Evolutionary conservation across 2,113 vertebrate species (phyloP), one percentile per base, ranked within the genome.

Genomic region (Hiodon tergisus): DNA sequence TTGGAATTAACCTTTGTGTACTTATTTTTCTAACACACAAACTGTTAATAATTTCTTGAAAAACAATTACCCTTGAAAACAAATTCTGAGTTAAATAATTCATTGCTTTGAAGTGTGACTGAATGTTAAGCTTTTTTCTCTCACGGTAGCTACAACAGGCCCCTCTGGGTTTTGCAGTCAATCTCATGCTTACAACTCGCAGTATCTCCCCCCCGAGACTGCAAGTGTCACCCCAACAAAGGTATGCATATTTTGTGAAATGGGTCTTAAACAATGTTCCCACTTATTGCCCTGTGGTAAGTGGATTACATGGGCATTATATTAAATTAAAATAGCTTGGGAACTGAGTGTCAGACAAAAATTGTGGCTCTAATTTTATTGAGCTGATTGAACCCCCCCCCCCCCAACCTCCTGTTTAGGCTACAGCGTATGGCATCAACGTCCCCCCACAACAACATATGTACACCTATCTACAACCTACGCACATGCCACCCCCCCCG

Each of bases 181-280:
- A 77, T 96, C 97, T 78, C 93, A 95, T 83, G 94, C 92, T 71
- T 98, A 97, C 86, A 96, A 96, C 86, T 95, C 95, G 68, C 97
- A 98, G 80, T 96, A 96, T 88, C 94, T 96, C 81, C 91, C 98
- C 62, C 93, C 94, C 82, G 90, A 96, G 84, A 93, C 96, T 60
- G 90, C 94, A 79, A 97, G 93, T 84, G 92, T 94, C 75, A 98
- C 97, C 8, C 96, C 96, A 81, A 93, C 95, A 13, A 98, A 98
- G 94, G 97, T 99, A 88, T 85, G 78, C 84, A 48, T 66, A 4
- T 14, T 61, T 66, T 8, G 7, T 46, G 8, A 66, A 31, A 4
- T 13, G 31, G 47, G 55, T 71, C 55, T 53, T 17, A 55, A 62
- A 10, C 5, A 46, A 65, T 31, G 7, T n/a, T 72, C 3, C n/a